Percentiles rank a stretch among this genome's conserved stretches.
These are phyloP conservation scores for Aplysia californica DNA, from an alignment of 1,140 invertebrate genomes.

Conservation along the genomic window DNA sequence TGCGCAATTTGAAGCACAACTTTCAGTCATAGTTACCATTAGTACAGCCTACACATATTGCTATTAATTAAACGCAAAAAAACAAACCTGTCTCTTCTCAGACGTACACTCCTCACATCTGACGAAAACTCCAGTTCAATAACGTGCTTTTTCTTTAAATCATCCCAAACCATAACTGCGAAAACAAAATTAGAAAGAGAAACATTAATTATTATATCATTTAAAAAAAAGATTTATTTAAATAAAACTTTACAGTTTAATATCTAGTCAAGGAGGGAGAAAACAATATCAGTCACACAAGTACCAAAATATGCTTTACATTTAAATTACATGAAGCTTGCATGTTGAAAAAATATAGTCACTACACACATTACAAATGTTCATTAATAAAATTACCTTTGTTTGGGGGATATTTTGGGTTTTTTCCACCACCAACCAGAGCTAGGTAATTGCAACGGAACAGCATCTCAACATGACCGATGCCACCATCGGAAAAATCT, in stretches of 20 bases:
- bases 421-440: constrained; percentile 91
- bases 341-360: too few relatives aligned
- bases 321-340: too few relatives aligned
- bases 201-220: neutral
- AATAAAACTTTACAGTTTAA: neutral
- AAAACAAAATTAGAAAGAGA: constrained; percentile 39
- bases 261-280: too few relatives aligned
- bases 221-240: neutral
- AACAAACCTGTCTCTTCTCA: constrained; percentile 81
- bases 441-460: constrained; percentile 98
- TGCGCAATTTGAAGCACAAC: too few relatives aligned
- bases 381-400: constrained; percentile 81
- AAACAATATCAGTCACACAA: too few relatives aligned
- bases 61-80: too few relatives aligned
- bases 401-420: constrained; percentile 92
- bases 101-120: constrained; percentile 88
- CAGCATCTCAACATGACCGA: constrained; percentile 96
- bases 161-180: constrained; percentile 97
- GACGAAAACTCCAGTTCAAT: constrained; percentile 94
- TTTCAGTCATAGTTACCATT: neutral
- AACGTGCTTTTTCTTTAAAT: constrained; percentile 91
- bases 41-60: too few relatives aligned
- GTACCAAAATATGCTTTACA: too few relatives aligned
- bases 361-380: too few relatives aligned
- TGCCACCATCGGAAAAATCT: constrained; percentile 79